Conservation (phyloP, 92 coral and sea anemone species). For the Zoanthus sansibaricus region DNA sequence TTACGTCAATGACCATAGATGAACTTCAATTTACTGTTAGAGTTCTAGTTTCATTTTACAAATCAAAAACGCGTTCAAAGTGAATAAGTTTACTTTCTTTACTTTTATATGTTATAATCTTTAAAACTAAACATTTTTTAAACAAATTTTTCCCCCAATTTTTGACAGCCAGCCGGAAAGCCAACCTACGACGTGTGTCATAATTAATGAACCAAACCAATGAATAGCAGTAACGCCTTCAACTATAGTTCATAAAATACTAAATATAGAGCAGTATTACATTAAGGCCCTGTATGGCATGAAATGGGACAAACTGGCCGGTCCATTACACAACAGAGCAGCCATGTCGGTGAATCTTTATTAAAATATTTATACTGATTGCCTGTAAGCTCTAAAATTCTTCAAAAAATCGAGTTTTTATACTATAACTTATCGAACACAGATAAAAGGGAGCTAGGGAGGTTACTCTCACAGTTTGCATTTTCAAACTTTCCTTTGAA, state of each 20-base stretch:
- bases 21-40: neutral
- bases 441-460: too few relatives aligned
- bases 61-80: neutral
- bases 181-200: neutral
- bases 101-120: neutral
- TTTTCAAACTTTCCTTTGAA: too few relatives aligned
- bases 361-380: neutral
- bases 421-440: too few relatives aligned
- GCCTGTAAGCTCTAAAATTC: neutral
- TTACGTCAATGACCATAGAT: too few relatives aligned
- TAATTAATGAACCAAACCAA: too few relatives aligned
- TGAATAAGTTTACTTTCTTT: neutral
- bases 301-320: too few relatives aligned
- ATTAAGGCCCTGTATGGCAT: too few relatives aligned
- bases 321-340: neutral
- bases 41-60: neutral
- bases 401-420: neutral
- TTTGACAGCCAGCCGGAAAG: neutral
- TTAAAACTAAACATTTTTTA: neutral
- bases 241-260: neutral
- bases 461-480: too few relatives aligned
- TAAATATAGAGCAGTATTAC: too few relatives aligned
- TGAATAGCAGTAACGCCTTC: neutral
- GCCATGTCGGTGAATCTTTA: neutral
- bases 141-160: neutral